Percentiles rank a stretch among this genome's conserved stretches.
Conservation (phyloP, 2,113 vertebrate species). For the Astatoreochromis straeleni region DNA sequence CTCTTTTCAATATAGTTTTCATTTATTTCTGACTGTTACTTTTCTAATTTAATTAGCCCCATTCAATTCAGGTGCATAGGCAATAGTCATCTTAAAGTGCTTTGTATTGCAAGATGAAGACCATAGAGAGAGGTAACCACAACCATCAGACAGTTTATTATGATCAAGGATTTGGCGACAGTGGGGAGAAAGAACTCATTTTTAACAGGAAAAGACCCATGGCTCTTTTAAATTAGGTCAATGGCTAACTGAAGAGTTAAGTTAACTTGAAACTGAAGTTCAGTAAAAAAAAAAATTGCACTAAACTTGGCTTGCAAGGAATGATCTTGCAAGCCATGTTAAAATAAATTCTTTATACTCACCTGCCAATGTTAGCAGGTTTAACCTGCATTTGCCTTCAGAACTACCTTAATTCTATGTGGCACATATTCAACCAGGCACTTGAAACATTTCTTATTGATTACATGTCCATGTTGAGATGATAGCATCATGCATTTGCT, state of each 20-base stretch:
- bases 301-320: not conserved
- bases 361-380: not conserved
- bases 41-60: not conserved
- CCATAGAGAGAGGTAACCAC: not conserved
- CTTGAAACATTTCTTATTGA: not conserved
- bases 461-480: not conserved
- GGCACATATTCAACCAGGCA: not conserved
- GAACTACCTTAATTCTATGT: not conserved
- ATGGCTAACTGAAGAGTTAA: not conserved
- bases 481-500: not conserved
- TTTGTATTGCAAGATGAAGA: not conserved
- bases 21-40: not conserved
- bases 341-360: not conserved
- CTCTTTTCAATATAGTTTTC: not conserved
- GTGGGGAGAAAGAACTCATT: not conserved
- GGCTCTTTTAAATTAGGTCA: not conserved
- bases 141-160: not conserved
- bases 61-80: not conserved
- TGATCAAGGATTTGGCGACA: accelerated
- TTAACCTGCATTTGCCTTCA: not conserved
- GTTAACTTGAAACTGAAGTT: not conserved
- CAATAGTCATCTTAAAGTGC: not conserved
- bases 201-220: not conserved
- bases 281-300: too few species aligned
- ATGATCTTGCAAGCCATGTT: not conserved